Evolutionary conservation across 2,113 vertebrate genomes (phyloP), one percentile per base, ranked within the genome.

Genomic region (Corapipo altera): DNA sequence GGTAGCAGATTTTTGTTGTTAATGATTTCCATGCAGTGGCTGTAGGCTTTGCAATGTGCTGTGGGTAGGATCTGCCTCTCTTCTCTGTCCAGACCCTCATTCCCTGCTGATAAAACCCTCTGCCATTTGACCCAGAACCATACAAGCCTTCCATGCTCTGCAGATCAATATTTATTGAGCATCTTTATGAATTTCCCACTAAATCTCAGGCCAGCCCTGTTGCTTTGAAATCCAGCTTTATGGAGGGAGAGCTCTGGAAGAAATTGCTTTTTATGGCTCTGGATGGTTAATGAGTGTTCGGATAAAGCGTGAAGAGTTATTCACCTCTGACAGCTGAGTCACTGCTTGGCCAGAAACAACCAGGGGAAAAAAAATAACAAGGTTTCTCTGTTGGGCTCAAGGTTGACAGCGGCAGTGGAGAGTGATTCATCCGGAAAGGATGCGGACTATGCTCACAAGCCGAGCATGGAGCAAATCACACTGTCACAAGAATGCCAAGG

Each of bases 271-370:
- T 83, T 92, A 85, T 74, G 67, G 78, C 62, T 81, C 66, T 84
- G 86, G 55, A 13, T 69, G 21, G 66, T 76, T 73, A 95, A 87
- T 57, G 55, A 91, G 52, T 55, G 52, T 41, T 88, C 66, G 44
- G 71, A 80, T 84, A 55, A 91, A 91, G 61, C 2, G 3, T 67
- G 85, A 77, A 77, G 74, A 91, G 41, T 77, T 93, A 66, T 84
- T 95, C 48, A 77, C 83, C 95, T 95, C 91, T 91, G 86, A 81
- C 67, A 92, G 76, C 89, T 96, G 95, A 94, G 85, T 96, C 95
- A 94, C 66, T 0, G 0, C 81, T 59, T 44, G 70, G 85, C 85
- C 70, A 69, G 88, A 46, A 90, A 77, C 37, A 43, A 74, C 19
- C 35, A 33, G 30, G 46, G 33, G 5, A 12, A 58, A 20, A 57